phyloP scores from a whole-genome alignment of 2,888 invertebrate species.

The Sturmia bella region DNA sequence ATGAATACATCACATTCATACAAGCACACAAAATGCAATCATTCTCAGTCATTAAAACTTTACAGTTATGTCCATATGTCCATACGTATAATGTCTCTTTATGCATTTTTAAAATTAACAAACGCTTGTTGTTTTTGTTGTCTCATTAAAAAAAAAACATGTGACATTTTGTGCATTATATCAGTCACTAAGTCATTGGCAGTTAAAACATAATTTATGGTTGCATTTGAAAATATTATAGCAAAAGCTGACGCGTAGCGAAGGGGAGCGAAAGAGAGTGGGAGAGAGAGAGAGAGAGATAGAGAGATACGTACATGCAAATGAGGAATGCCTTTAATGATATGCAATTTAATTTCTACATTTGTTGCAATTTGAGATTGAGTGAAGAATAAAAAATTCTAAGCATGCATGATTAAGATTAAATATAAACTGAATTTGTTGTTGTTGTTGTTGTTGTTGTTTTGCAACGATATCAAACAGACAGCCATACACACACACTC shows the following conservation, averaged over 20 bases:
- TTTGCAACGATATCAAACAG: neutral
- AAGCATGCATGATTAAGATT: constrained; percentile 65
- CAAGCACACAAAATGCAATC: neutral
- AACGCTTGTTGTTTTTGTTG: neutral
- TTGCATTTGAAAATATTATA: constrained; percentile 15
- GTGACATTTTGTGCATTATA: constrained; percentile 77
- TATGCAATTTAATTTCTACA: constrained; percentile 48
- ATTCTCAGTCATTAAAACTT: constrained; percentile 38
- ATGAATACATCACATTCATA: neutral
- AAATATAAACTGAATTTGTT: constrained; percentile 47
- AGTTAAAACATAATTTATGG: constrained; percentile 39
- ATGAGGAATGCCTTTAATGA: constrained; percentile 37
- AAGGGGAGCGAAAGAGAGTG: neutral
- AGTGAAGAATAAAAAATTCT: constrained; percentile 62
- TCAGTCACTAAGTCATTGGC: constrained; percentile 76
- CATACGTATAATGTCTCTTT: constrained; percentile 1
- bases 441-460: no score
- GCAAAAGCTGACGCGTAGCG: neutral
- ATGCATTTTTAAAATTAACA: constrained; percentile 26
- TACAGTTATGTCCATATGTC: constrained; percentile 25
- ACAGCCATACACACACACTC: neutral
- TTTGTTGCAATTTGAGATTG: constrained; percentile 13
- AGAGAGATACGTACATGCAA: neutral
- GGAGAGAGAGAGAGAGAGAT: neutral
- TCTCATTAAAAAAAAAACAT: constrained; percentile 25